Base-by-base conservation (phyloP, 1,140 invertebrate genomes). In the Drosophila pectinifera region DNA sequence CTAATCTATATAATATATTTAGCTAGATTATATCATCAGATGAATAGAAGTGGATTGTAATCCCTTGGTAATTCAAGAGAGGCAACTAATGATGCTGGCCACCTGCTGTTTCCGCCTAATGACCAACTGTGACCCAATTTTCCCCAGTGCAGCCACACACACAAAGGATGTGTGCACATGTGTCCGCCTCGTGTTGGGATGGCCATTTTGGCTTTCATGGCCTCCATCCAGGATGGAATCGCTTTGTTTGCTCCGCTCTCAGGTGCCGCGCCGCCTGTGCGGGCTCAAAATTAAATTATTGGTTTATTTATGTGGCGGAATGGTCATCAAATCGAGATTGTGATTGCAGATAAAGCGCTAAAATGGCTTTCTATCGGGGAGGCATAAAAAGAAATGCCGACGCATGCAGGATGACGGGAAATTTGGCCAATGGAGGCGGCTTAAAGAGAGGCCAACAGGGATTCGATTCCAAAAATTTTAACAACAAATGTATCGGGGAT, bases 231-330 rank as follows among this genome's bases (percentile, higher is more conserved):
- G 62, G 68, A 53, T 53, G 61, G 49, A 20, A 77, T 77, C 78
- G 57, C 34, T 80, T 65, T 62, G 75, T 63, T 34, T 54, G 31
- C 39, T 13, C 31, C 13, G 54, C 51, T 48, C 53, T 38, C 69
- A 59, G 77, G 58, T 80, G 69, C 64, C 54, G 31, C 22, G 36
- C 45, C 56, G 38, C 49, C 61, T 69, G 58, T 78, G 78, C 48
- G 77, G 67, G 69, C 70, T 76, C 88, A 76, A 82, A 86, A 88
- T 88, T 67, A 86, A 86, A 88, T 86, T 82, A 86, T 86, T 82
- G 69, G 78, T 76, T 86, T 88, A 88, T 88, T 86, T 88, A 88
- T 82, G 75, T 67, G 59, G 63, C 64, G 65, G 64, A 86, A 82
- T 82, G 83, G 78, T 62, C 82, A 86, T 86, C 68, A 81, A 72